These are phyloP conservation scores for Amblyraja radiata DNA, from an alignment of 2,797 vertebrate species.

Conservation along the genomic window DNA sequence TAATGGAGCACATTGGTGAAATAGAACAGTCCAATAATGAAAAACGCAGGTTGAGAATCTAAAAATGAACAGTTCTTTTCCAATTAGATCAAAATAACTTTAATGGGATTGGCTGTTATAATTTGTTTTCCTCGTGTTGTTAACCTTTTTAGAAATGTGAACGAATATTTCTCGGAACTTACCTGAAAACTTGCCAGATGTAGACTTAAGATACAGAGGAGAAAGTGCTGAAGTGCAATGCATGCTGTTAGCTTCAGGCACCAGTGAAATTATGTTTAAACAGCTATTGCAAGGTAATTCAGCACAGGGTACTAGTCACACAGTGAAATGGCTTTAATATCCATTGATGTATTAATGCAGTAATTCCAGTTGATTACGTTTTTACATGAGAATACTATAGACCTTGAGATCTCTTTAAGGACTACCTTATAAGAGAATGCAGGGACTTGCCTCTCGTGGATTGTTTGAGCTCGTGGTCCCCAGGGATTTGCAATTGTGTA, in stretches of 20 bases:
- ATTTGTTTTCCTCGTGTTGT: not conserved
- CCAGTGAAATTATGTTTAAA: constrained; percentile 17
- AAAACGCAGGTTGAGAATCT: constrained; percentile 2
- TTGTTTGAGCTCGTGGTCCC: not conserved
- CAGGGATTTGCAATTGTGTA: not conserved
- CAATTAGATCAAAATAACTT: constrained; percentile 11
- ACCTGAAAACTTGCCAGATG: not conserved
- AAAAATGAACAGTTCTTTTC: not conserved
- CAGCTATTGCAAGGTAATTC: constrained; percentile 20
- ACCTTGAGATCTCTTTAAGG: not conserved
- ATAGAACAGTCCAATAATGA: not conserved
- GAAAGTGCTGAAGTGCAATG: not conserved
- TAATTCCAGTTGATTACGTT: constrained; percentile 21
- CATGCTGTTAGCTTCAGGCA: constrained; percentile 24
- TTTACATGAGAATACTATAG: constrained; percentile 11
- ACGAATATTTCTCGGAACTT: not conserved
- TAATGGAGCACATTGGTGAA: not conserved
- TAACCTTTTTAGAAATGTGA: not conserved
- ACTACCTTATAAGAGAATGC: not conserved
- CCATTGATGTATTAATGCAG: constrained; percentile 3
- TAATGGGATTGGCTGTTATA: not conserved
- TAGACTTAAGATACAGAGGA: not conserved
- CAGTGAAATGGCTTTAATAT: constrained; percentile 19
- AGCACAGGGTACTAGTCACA: constrained; percentile 19
- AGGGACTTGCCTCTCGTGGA: not conserved